Evolutionary conservation across 2,797 vertebrate genomes (phyloP).

Genomic region (Chloroceryle inda): DNA sequence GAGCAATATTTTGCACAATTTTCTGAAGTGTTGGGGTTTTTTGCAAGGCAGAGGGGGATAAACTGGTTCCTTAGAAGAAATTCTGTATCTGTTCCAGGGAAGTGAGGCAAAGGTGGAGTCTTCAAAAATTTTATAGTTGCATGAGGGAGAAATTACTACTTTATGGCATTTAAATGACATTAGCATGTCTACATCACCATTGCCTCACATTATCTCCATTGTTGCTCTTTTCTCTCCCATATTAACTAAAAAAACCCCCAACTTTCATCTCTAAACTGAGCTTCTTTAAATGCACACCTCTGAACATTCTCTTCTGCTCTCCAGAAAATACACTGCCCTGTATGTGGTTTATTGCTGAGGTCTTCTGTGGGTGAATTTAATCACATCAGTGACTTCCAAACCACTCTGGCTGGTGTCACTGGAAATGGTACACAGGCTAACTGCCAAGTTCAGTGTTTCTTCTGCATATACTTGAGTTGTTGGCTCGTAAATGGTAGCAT

Average conservation of each 20-base stretch:
- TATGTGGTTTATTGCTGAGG: not conserved
- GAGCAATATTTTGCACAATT: not conserved
- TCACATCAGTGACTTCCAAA: conserved; percentile 10
- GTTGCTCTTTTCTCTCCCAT: conserved; percentile 29
- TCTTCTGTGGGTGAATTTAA: conserved; percentile 2
- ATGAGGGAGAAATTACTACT: conserved; percentile 26
- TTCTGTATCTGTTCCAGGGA: not conserved
- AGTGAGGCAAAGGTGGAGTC: not conserved
- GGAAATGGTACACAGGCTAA: not conserved
- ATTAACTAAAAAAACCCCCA: not conserved
- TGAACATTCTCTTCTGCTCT: not conserved
- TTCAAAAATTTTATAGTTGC: not conserved
- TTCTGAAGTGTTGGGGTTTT: not conserved
- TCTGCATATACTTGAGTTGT: not conserved
- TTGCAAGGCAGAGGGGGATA: not conserved
- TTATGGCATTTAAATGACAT: conserved; percentile 27
- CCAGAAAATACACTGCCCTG: not conserved
- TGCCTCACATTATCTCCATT: conserved; percentile 22
- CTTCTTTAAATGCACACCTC: not conserved
- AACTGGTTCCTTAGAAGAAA: not conserved
- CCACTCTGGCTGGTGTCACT: not conserved
- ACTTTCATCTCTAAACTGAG: not conserved
- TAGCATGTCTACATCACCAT: conserved; percentile 34
- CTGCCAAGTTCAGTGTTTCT: not conserved
- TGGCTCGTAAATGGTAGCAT: not conserved